Evolutionary conservation across 2,888 invertebrate genomes (phyloP).

Genomic region (Ochropleura leucogaster): DNA sequence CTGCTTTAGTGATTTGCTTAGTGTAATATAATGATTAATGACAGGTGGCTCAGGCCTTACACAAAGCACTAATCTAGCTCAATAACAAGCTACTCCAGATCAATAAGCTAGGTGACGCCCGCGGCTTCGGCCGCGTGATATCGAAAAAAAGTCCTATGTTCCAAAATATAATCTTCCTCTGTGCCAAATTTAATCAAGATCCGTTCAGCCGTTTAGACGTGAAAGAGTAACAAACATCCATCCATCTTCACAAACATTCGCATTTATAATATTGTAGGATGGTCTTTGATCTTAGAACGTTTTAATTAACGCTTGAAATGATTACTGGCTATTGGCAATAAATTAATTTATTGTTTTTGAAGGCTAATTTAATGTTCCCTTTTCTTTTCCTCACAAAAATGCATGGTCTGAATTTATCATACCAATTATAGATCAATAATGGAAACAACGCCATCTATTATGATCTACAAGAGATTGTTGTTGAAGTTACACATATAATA

Average conservation of each 20-base stretch:
- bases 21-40: no score
- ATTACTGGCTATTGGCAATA: neutral
- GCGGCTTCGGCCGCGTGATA: no score
- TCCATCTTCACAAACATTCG: no score
- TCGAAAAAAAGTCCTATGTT: no score
- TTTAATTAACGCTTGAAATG: neutral
- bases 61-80: no score
- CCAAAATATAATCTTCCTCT: no score
- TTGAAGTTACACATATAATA: neutral
- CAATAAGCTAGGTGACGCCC: no score
- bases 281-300: neutral
- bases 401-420: neutral
- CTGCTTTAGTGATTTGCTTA: no score
- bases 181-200: no score
- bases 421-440: neutral
- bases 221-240: no score
- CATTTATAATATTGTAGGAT: neutral
- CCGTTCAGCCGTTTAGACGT: no score
- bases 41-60: no score
- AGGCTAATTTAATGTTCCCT: neutral
- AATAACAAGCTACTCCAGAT: neutral
- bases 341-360: neutral
- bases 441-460: slow-evolving; percentile 36
- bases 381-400: neutral
- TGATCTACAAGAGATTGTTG: neutral